Base-by-base conservation (phyloP, 1,140 invertebrate genomes). In the Rhynchophorus ferrugineus region DNA sequence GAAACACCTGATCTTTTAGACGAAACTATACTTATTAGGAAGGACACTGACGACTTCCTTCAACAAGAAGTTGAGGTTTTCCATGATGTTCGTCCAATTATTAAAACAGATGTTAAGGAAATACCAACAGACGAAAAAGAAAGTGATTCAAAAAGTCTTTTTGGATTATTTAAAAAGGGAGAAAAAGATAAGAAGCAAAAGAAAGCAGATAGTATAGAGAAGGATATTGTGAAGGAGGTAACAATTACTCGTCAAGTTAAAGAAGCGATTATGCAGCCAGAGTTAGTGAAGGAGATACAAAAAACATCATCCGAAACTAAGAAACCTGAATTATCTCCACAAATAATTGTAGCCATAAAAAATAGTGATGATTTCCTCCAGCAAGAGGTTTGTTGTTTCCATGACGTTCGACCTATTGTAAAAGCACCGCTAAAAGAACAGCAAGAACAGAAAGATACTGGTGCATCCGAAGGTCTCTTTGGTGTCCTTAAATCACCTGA, bases 381-480 rank as follows among this genome's bases (percentile, higher is more conserved):
- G 3, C 33, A 56, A 36, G 61, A 63, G 48, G 35, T 63, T 47
- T 29, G 50, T 11, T 54, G 53, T 17, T 61, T 54, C 45, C 39
- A 61, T 34, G 57, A 63, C 50, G 57, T 54, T 35, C 22, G 44
- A 3, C 50, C 51, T 22, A 41, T 41, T 20, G 57, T 59, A 36
- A 16, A 17, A 46, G 49, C 16, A 20, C 14, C n/a, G 3, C 5
- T 8, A 43, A 33, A 8, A 22, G 2, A 20, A 22, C 8, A 11
- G 6, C 20, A 17, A 42, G n/a, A 44, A 44, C 7, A 44, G 29
- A 18, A 17, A 45, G 24, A 2, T 17, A 45, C 33, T 11, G 44
- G 5, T 29, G 24, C 5, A 29, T 29, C 24, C 5, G 11, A 29
- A 29, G 11, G 24, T 29, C 11, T 29, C 24, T 29, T 29, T 29